phyloP scores from a whole-genome alignment of 2,113 vertebrate species.

The Bufo bufo region DNA sequence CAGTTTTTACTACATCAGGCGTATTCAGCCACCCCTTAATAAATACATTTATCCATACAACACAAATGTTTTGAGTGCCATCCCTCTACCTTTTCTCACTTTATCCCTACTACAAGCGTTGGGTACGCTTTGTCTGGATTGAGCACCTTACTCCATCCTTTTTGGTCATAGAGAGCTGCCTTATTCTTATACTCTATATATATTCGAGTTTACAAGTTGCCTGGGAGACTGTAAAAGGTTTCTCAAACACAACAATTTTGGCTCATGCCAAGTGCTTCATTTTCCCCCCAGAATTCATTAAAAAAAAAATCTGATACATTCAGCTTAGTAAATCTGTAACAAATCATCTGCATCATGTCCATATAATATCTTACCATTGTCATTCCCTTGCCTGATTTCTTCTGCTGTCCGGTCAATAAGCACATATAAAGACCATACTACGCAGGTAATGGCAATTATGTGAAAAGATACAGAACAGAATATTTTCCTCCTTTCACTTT shows the following conservation, averaged over 20 bases:
- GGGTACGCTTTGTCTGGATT: no score
- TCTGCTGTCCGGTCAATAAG: constrained; percentile 87
- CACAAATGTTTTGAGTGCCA: no score
- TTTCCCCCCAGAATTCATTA: neutral
- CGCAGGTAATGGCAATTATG: constrained; percentile 88
- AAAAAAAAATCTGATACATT: neutral
- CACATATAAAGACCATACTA: constrained; percentile 91
- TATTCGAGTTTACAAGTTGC: no score
- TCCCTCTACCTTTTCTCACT: no score
- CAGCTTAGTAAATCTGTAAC: neutral
- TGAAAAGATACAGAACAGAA: constrained; percentile 94
- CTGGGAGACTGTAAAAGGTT: no score
- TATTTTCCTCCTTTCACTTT: constrained; percentile 91
- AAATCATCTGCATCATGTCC: neutral
- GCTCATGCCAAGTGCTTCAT: neutral
- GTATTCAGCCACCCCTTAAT: no score
- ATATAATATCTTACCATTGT: constrained; percentile 78
- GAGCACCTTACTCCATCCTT: no score
- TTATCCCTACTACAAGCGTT: no score
- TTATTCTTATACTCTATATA: no score
- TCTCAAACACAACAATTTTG: neutral
- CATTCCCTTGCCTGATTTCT: constrained; percentile 89
- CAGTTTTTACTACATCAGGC: no score
- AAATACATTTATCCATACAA: no score
- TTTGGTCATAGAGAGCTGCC: no score